Base-by-base conservation (phyloP, 1,140 invertebrate species). In the Sitodiplosis mosellana region DNA sequence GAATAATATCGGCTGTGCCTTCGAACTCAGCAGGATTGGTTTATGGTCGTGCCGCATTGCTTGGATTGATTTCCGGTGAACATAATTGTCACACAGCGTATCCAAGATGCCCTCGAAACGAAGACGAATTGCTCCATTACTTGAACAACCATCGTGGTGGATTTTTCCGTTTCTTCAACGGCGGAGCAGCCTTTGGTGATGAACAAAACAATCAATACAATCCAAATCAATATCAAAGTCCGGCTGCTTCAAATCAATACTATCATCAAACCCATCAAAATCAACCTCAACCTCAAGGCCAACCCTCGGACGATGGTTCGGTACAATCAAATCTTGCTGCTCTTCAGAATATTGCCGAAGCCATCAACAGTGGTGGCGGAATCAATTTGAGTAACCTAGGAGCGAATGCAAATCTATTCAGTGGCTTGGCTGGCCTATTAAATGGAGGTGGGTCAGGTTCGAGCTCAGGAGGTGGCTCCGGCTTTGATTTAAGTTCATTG, bases 141-240 rank as follows among this genome's bases (percentile, higher is more conserved):
- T 66, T 87, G 42, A 87, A 88, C 64, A 88, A 87, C 63, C 75
- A 88, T 58, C 84, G 85, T 48, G 84, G 85, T 37, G 85, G 84
- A 10, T 84, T 87, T 59, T 87, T 86, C 59, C 72, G 80, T 47
- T 82, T 81, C 55, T 86, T 87, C 57, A 76, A 72, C 48, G 69
- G 71, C 20, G 49, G 49, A 10, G 45, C 19, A 11, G 18, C 44
- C 8, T 50, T 47, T 43, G 45, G 45, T 49, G 48, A 45, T 15
- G 46, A 48, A 12, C 6, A 12, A 11, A 33, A 44, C 5, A 43
- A 43, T 22, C 11, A 48, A 44, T 44, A 48, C 8, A 33, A 43
- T 17, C 38, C 14, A 6, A 41, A 49, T 34, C 40, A 44, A 19
- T 49, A 51, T 42, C 47, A 50, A 14, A 33, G 34, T 17, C 41